Base-by-base conservation (phyloP, 2,888 invertebrate genomes). In the Xiphydria camelus region DNA sequence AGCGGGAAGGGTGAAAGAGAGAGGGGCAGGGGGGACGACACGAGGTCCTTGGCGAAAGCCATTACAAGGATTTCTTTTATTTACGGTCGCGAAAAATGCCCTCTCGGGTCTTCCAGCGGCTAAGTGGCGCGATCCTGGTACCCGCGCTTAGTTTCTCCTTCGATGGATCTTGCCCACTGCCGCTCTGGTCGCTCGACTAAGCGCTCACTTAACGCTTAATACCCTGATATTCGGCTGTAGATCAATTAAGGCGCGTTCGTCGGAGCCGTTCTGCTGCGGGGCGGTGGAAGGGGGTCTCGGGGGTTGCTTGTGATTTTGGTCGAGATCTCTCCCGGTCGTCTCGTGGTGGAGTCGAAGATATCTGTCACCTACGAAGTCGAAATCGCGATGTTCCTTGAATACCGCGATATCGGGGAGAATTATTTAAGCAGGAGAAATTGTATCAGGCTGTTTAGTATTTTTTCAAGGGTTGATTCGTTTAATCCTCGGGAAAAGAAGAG, bases 41-140 rank as follows among this genome's bases (percentile, higher is more conserved):
- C 50, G 41, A 42, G 59, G 61, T 61, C 61, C 66, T 62, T 61
- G 64, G 52, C 65, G 64, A 73, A 68, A 70, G 66, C 67, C 66
- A 73, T 73, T 70, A 72, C 70, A 60, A 70, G 73, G 71, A 73
- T 73, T 71, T 73, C 70, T 72, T 70, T 73, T 74, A 74, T 73
- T 74, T 73, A 73, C 68, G 71, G 61, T 62, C 62, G 63, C 64
- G 61, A 64, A 63, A 60, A 66, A 56, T 52, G 40, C 56, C 48
- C 41, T 38, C 25, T 18, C 35, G 44, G 19, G 40, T 41, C 40
- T 40, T 37, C 40, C 17, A 15, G 34, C 7, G 15, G 34, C 64
- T 63, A 63, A 66, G 70, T 68, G 64, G 67, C 61, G 63, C 65
- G 64, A 70, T 69, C 71, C 62, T 56, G 49, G n/a, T n/a, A n/a